Percentiles rank a stretch among this genome's conserved stretches.
These are phyloP conservation scores for Circaetus cinerascens DNA, from an alignment of 2,113 vertebrate species.

Conservation along the genomic window DNA sequence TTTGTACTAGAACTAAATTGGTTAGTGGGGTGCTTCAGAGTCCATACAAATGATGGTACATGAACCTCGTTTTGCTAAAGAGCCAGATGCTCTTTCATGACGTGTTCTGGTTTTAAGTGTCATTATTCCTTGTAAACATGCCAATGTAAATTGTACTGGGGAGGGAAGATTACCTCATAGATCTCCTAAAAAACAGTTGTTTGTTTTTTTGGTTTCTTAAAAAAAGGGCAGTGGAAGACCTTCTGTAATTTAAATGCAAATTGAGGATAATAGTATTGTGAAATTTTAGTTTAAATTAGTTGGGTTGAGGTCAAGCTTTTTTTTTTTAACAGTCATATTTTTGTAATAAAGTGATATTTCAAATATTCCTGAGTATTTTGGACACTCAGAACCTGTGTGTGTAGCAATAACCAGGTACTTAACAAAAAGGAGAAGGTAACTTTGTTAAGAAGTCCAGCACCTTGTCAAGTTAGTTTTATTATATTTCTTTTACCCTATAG, in stretches of 20 bases:
- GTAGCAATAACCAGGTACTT: background rate
- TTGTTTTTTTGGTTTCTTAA: background rate
- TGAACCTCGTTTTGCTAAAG: background rate
- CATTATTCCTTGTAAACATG: background rate
- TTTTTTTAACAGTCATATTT: background rate
- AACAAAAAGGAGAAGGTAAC: background rate
- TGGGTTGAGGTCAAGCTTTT: background rate
- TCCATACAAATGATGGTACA: background rate
- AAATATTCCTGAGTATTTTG: background rate
- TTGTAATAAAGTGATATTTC: background rate
- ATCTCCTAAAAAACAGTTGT: background rate
- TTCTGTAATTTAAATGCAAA: background rate
- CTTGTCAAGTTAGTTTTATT: background rate
- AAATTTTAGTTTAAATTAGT: background rate
- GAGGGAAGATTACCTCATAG: background rate
- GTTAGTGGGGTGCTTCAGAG: accelerated
- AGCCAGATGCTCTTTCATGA: background rate
- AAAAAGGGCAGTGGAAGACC: background rate
- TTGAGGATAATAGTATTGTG: background rate
- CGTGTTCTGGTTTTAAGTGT: background rate
- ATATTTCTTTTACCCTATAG: background rate
- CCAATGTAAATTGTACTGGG: background rate
- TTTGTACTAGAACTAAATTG: background rate
- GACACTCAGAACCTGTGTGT: background rate
- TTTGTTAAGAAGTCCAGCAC: background rate